Base-by-base conservation (phyloP, 1,140 invertebrate genomes). In the Phocides pigmalion region DNA sequence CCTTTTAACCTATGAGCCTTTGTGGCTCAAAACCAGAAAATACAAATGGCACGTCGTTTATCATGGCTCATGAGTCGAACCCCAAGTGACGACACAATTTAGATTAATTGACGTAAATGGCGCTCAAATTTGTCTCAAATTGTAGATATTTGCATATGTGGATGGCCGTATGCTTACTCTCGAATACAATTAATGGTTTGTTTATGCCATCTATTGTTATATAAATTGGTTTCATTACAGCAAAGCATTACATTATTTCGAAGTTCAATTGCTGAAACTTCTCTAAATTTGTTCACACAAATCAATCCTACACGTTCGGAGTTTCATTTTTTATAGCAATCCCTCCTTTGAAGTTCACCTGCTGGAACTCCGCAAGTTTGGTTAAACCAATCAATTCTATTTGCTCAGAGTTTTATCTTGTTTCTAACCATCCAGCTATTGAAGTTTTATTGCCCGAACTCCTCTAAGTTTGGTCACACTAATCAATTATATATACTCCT, bases 1-100 rank as follows among this genome's bases (percentile, higher is more conserved):
- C 15, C 44, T 12, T 47, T 22, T 22, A 22, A 47, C 20, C 20
- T 46, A 41, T 16, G 16, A n/a, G 19, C 20, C 20, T 8, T 47
- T 47, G 22, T 2, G 12, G 20, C 11, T n/a, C 25, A 20, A 22
- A 47, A 47, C 44, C 44, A 47, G 14, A 41, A 41, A 16, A 49
- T 49, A 51, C 49, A 51, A 51, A 51, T 51, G 22, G 8, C 15
- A 17, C 11, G 25, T 51, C 28, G 3, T 51, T 51, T 51, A 35
- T 35, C 25, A 17, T 11, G 15, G 8, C 28, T 49, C 46, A 17
- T 35, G 22, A 51, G 49, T 35, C 49, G 22, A 51, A 32, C 25
- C 22, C 5, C 49, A 51, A 51, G 49, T 51, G 49, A 51, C 49
- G 49, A 35, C 49, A 35, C 46, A 49, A 49, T 49, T 49, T 28